phyloP scores from a whole-genome alignment of 2,797 vertebrate species.

The Sphenodon punctatus region DNA sequence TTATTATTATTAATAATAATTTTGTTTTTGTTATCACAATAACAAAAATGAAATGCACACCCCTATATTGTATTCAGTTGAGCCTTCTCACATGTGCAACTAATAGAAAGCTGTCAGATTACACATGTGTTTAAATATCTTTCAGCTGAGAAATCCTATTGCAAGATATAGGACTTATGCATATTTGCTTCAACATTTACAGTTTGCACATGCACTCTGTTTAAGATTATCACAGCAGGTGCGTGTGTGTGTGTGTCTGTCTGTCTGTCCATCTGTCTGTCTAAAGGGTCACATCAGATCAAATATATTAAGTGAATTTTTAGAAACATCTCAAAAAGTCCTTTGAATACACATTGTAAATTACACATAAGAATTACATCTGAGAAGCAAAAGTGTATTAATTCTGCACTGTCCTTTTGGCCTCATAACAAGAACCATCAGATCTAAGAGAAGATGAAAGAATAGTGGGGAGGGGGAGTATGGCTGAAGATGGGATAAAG shows the following conservation, averaged over 20 bases:
- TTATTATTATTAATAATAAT: too few species aligned
- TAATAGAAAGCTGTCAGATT: neutral
- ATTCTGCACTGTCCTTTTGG: neutral
- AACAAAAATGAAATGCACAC: too few species aligned
- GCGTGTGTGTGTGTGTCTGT: too few species aligned
- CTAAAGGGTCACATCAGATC: too few species aligned
- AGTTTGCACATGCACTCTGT: neutral
- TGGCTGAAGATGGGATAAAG: neutral
- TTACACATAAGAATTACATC: neutral
- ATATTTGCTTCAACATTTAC: neutral
- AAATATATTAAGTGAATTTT: neutral
- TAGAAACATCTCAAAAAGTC: neutral
- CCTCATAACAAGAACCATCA: conserved; percentile 16
- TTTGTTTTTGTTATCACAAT: too few species aligned
- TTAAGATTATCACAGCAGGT: too few species aligned
- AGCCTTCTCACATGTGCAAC: conserved; percentile 9
- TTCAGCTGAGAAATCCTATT: neutral
- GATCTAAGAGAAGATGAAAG: neutral
- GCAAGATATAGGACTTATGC: neutral
- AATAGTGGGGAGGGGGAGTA: neutral
- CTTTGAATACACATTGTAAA: neutral
- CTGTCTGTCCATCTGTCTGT: too few species aligned
- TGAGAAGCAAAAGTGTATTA: neutral
- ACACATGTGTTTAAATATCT: conserved; percentile 30
- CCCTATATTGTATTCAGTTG: conserved; percentile 18